Base-by-base conservation (phyloP, 2,888 invertebrate species). In the Heliconius cydno region DNA sequence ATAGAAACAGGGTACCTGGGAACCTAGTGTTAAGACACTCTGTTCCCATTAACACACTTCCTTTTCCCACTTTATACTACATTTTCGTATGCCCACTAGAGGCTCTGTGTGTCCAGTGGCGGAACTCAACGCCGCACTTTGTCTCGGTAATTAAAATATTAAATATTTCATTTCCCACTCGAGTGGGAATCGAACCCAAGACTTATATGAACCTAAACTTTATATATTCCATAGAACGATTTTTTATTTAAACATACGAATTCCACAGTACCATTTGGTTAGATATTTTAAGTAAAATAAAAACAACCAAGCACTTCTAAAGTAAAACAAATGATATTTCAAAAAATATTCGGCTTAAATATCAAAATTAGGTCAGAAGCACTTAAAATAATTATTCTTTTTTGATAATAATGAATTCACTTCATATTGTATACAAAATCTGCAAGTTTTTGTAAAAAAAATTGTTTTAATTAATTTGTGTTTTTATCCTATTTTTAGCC, bases 341-440 rank as follows among this genome's bases (percentile, higher is more conserved):
- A 70, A 70, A 67, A 15, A 68, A 70, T 25, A 25, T 13, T 25
- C 41, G 25, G 25, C 41, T 9, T 2, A 41, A 70, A 41, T 70
- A 25, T 41, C 15, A 70, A 25, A 70, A 70, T 70, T 70, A 19
- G 70, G 70, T 70, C 70, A 70, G 41, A 70, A 70, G 70, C 70
- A 25, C 41, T 70, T 46, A 46, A 70, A 70, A 46, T 25, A 25
- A 46, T 25, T 70, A 70, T 70, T 70, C 41, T 70, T 41, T 70
- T 70, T 70, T 70, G 3, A 46, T 25, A 70, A 70, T 70, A 70
- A 70, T 46, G 41, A 70, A 25, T 13, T 46, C 46, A 70, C 41
- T 70, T 70, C 25, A 70, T 46, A 70, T 70, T 70, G 70, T 70
- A 41, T 25, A 70, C 41, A 28, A 46, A 25, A 41, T 25, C 19